These are phyloP conservation scores for Callithrix jacchus DNA, from an alignment of 2,113 vertebrate genomes.

Conservation along the genomic window DNA sequence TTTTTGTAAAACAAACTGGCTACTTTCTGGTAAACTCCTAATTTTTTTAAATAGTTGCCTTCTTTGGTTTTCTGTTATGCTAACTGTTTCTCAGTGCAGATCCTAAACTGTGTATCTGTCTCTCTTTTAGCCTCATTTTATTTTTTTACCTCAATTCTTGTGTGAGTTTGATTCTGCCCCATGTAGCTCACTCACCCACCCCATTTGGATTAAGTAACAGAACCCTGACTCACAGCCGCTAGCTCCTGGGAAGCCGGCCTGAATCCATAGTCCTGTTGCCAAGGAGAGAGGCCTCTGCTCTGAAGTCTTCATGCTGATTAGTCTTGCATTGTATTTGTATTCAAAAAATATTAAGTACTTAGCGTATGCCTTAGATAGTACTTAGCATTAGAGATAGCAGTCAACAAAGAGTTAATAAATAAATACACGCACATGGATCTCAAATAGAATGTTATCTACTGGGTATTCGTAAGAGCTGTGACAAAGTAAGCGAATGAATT, in stretches of 20 bases:
- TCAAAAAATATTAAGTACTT: neutral
- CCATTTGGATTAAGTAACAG: neutral
- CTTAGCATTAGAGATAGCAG: neutral
- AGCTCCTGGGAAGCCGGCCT: neutral
- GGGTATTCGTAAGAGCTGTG: too few species aligned
- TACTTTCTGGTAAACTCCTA: neutral
- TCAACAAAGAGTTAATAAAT: neutral
- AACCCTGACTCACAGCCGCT: accelerated
- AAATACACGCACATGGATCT: neutral
- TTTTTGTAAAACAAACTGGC: neutral
- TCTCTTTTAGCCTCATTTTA: neutral
- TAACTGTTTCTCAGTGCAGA: neutral
- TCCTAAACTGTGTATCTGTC: neutral
- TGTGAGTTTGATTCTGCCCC: neutral
- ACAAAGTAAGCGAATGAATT: neutral
- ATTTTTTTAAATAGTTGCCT: neutral
- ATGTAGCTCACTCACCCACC: neutral
- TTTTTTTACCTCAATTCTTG: neutral
- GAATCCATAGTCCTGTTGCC: accelerated
- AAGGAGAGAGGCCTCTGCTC: neutral
- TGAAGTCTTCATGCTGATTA: neutral
- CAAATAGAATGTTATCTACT: neutral
- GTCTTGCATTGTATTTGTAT: neutral
- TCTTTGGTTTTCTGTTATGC: neutral
- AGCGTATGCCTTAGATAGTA: neutral